Evolutionary conservation across 2,113 vertebrate species (phyloP).

Genomic region (Capreolus pygargus): DNA sequence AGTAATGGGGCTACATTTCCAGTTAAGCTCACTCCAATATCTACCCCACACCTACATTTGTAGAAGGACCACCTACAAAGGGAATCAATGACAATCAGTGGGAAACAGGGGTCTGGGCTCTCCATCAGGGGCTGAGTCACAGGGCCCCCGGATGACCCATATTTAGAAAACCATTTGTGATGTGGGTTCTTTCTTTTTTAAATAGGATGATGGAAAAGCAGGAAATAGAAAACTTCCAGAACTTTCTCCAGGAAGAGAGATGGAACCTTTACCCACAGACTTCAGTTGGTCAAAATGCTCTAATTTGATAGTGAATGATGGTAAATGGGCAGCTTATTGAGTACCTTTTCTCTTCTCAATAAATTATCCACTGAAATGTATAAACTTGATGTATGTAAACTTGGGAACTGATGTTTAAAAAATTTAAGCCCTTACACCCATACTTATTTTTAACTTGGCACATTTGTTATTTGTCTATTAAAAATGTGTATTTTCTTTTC

Average conservation of each 20-base stretch:
- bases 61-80: background rate
- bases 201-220: background rate
- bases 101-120: background rate
- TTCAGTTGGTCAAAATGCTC: background rate
- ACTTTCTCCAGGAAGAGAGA: background rate
- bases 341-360: background rate
- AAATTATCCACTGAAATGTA: background rate
- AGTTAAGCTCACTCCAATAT: background rate
- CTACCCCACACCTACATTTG: background rate
- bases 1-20: background rate
- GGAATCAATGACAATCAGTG: background rate
- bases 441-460: conserved; percentile 17
- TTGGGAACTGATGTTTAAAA: background rate
- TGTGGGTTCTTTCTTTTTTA: background rate
- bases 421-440: background rate
- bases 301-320: conserved; percentile 40
- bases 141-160: background rate
- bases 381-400: background rate
- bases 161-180: background rate
- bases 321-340: background rate
- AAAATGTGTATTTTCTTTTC: conserved; percentile 23
- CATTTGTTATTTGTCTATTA: conserved; percentile 52
- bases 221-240: background rate
- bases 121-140: background rate
- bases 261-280: background rate